A percentile compares a stretch with the other conserved stretches of the same genome.
These are phyloP conservation scores for Zophobas atratus DNA, from an alignment of 1,140 invertebrate species.

Conservation along the genomic window DNA sequence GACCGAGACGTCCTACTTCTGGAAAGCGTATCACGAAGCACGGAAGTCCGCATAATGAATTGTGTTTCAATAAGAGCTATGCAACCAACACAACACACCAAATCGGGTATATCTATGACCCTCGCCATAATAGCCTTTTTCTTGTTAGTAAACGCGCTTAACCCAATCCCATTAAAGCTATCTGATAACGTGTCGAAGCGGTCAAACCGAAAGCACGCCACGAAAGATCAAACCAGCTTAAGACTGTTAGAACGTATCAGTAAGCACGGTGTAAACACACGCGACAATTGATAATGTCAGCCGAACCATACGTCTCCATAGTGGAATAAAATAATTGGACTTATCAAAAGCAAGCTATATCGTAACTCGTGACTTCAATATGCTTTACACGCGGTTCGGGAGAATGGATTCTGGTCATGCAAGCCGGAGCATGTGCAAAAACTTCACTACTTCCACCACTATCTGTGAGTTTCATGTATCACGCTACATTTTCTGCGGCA, in stretches of 20 bases:
- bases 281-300: constrained; percentile 45
- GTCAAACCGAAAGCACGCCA: constrained; percentile 2
- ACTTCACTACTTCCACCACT: constrained; percentile 42
- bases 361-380: constrained; percentile 49
- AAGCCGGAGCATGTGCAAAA: constrained; percentile 48
- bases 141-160: constrained; percentile 30
- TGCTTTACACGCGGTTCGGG: constrained; percentile 35
- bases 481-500: constrained; percentile 45
- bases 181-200: constrained; percentile 10
- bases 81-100: no score
- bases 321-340: constrained; percentile 44
- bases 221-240: constrained; percentile 8
- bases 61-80: no score
- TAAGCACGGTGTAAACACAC: constrained; percentile 41
- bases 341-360: constrained; percentile 48
- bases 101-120: not conserved
- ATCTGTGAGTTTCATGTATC: constrained; percentile 47
- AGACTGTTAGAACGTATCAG: not conserved
- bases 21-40: no score
- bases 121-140: constrained; percentile 5
- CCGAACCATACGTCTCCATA: constrained; percentile 46
- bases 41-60: no score
- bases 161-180: constrained; percentile 5
- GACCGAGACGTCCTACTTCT: no score
- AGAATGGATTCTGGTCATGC: constrained; percentile 44